Conservation (phyloP, 2,888 invertebrate species). For the Penaeus monodon region DNA sequence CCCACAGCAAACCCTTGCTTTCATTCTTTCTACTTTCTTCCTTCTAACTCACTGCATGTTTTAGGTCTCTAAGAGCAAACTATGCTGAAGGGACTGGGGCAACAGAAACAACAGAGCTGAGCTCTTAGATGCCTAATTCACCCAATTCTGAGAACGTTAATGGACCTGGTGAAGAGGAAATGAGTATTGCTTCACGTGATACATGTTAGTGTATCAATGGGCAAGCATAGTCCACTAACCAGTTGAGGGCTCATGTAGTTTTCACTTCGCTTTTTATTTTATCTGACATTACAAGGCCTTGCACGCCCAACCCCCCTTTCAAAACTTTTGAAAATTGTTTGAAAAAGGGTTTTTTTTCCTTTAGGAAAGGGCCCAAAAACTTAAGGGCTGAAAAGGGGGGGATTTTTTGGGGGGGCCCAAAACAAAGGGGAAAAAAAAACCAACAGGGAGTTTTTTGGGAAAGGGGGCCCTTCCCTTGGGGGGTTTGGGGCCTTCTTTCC, state of each 20-base stretch:
- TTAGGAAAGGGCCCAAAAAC: too few relatives aligned
- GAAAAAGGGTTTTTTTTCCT: too few relatives aligned
- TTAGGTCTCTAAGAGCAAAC: slow-evolving; percentile 81
- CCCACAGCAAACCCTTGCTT: slow-evolving; percentile 81
- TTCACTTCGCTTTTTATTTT: slow-evolving; percentile 80
- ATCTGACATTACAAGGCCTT: too few relatives aligned
- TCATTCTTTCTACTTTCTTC: slow-evolving; percentile 81
- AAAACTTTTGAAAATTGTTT: too few relatives aligned
- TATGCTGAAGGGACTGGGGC: slow-evolving; percentile 88
- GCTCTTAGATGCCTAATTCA: slow-evolving; percentile 75
- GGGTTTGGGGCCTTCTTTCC: too few relatives aligned
- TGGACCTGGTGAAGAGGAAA: slow-evolving; percentile 81
- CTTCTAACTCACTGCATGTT: slow-evolving; percentile 81
- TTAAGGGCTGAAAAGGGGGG: too few relatives aligned
- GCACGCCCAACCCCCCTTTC: too few relatives aligned
- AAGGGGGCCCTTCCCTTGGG: too few relatives aligned
- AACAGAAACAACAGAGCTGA: slow-evolving; percentile 69
- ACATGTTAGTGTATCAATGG: slow-evolving; percentile 53
- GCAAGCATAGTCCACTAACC: slow-evolving; percentile 87
- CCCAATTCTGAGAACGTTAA: slow-evolving; percentile 71
- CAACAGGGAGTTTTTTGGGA: too few relatives aligned
- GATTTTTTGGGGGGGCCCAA: too few relatives aligned
- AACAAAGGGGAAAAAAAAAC: too few relatives aligned
- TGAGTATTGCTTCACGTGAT: slow-evolving; percentile 53
- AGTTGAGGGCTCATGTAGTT: slow-evolving; percentile 85